A percentile compares a stretch with the other conserved stretches of the same genome.
These are phyloP conservation scores for Epistrophe eligans DNA, from an alignment of 2,888 invertebrate species.

Conservation along the genomic window DNA sequence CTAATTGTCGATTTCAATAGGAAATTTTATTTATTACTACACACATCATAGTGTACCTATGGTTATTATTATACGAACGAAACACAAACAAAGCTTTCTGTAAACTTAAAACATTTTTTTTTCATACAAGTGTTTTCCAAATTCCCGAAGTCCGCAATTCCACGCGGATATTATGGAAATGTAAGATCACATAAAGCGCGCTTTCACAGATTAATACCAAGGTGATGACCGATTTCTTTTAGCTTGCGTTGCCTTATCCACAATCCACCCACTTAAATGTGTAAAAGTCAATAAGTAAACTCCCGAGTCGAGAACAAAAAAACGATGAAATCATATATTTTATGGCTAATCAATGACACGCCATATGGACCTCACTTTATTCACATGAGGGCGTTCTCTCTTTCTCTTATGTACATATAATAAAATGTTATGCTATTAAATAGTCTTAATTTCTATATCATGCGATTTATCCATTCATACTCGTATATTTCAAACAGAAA, in stretches of 20 bases:
- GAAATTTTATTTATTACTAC: background rate
- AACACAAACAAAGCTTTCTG: background rate
- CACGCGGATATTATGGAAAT: background rate
- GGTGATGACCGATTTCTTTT: conserved; percentile 33
- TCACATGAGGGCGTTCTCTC: conserved; percentile 15
- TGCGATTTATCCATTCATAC: conserved; percentile 47
- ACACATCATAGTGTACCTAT: background rate
- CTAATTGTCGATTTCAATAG: background rate
- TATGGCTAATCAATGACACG: conserved; percentile 30
- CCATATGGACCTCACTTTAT: conserved; percentile 24
- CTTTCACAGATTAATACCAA: conserved; percentile 14
- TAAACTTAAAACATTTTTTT: background rate
- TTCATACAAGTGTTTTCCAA: background rate
- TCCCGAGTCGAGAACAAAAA: background rate
- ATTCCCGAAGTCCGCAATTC: background rate
- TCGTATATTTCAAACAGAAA: conserved; percentile 11
- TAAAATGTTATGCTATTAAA: conserved; percentile 2
- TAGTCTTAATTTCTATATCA: conserved; percentile 29
- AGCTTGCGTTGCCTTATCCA: background rate
- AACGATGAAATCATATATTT: conserved; percentile 31
- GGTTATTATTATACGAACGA: too few species aligned
- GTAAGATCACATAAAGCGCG: background rate
- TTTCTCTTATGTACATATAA: background rate
- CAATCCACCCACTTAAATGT: conserved; percentile 15
- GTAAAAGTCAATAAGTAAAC: conserved; percentile 15